Evolutionary conservation across 2,113 vertebrate genomes (phyloP), one percentile per base, ranked within the genome.

Genomic region (Machaerirhynchus nigripectus): DNA sequence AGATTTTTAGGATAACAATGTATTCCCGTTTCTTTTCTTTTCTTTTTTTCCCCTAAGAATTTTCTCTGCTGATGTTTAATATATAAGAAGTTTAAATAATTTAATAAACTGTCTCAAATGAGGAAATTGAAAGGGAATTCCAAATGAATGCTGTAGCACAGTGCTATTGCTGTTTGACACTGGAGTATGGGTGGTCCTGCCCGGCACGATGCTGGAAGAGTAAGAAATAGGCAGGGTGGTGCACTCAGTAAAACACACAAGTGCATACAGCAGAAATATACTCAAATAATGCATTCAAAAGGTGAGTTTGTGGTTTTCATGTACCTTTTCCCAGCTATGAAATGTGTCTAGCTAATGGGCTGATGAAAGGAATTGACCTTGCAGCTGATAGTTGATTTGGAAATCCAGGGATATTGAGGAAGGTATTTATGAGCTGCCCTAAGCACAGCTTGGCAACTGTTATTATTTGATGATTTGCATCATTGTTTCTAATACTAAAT

Each of bases 21-120:
- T 27, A 33, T 40, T 85, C 8, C 17, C 4, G 15, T 87, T 81
- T 12, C 55, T 59, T 68, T 57, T 10, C 4, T 37, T 47, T 20
- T 14, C 28, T 28, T 33, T 23, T 28, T n/a, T 13, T 4, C 1
- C 37, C 37, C 33, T 20, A 69, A 49, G 69, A 64, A 61, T 80
- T 76, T 94, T 49, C 16, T 73, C 75, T 88, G 75, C 79, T 67
- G 59, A 88, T 95, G 68, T 89, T 94, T 93, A 93, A 92, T 95
- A 74, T 84, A 70, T 91, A 91, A 94, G 77, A 57, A 78, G 27
- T 82, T 95, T 95, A 76, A 97, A 94, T 96, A 93, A 95, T 96
- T 88, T 40, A 96, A 78, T 92, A 47, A 91, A 80, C 75, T 60
- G 39, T 68, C 84, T 85, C 52, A 89, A 83, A 85, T 26, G 59